Base-by-base conservation (phyloP, 2,888 invertebrate genomes). In the Nemotelus nigrinus region DNA sequence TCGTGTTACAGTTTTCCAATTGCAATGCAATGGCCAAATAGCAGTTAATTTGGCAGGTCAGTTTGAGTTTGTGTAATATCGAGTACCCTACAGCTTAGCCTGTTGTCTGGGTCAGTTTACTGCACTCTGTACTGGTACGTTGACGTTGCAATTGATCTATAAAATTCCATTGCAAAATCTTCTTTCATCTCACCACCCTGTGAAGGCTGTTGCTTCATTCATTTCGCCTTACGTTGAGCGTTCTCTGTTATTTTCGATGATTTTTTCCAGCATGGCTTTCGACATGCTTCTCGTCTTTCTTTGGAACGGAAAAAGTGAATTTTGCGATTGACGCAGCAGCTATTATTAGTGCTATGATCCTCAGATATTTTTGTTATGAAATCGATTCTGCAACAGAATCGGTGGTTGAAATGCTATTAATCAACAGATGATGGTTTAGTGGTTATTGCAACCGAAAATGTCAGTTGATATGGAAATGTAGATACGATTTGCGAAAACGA, bases 1-100 rank as follows among this genome's bases (percentile, higher is more conserved):
- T 71, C 71, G 71, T 25, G 25, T 57, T 57, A 71, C 71, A 71
- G 55, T 71, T 55, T 71, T 25, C 55, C 71, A 53, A 41, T 71
- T 71, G 43, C 71, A 45, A 57, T 57, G 57, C 44, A 25, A 44
- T 8, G 39, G 44, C 41, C 63, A 43, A 5, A 4, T 39, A 63
- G 63, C 63, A 10, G 43, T 71, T 25, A 63, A 10, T 41, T 53
- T 55, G 53, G 48, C 44, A 48, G 71, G 71, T 44, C 8, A 10
- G 71, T 55, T 50, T 41, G 5, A 41, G 41, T 41, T 43, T 43
- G 63, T 25, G 43, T 43, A 25, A 43, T 43, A 63, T 43, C 2
- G 43, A 63, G 63, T 63, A 63, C 63, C 63, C 63, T 63, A 63
- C 41, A 63, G 63, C 63, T 57, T 1, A 25, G 25, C 25, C 25